These are phyloP conservation scores for Sylvilagus bachmani DNA, from an alignment of 2,113 vertebrate species.

Conservation along the genomic window DNA sequence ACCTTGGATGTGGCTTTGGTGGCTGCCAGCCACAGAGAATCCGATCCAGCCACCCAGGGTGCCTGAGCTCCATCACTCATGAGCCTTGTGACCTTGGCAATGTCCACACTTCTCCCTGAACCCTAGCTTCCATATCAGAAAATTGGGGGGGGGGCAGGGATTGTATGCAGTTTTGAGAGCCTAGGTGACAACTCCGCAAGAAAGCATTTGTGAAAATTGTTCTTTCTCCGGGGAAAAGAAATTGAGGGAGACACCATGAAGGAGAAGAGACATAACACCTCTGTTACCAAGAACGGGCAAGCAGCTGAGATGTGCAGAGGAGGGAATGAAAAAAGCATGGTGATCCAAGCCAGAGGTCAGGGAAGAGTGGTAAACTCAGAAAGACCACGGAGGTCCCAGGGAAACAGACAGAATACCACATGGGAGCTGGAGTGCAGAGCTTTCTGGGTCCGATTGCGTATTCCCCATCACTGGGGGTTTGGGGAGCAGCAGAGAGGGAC, in stretches of 20 bases:
- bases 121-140: background rate
- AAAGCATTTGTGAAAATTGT: background rate
- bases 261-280: too few relatives aligned
- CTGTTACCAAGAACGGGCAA: too few relatives aligned
- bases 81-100: background rate
- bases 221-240: background rate
- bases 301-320: too few relatives aligned
- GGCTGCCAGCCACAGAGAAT: slow-evolving; percentile 46
- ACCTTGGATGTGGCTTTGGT: background rate
- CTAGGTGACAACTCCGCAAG: background rate
- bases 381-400: background rate
- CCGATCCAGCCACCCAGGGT: too few relatives aligned
- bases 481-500: background rate
- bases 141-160: background rate
- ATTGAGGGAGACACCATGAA: background rate
- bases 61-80: background rate
- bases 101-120: background rate
- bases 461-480: background rate
- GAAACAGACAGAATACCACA: background rate
- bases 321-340: fast-evolving
- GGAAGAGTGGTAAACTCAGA: background rate
- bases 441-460: background rate
- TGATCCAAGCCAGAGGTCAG: background rate
- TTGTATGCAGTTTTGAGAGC: background rate
- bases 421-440: background rate